Percentiles rank a stretch among this genome's conserved stretches.
Conservation (phyloP, 2,888 invertebrate species). For the Cosmia trapezina region DNA sequence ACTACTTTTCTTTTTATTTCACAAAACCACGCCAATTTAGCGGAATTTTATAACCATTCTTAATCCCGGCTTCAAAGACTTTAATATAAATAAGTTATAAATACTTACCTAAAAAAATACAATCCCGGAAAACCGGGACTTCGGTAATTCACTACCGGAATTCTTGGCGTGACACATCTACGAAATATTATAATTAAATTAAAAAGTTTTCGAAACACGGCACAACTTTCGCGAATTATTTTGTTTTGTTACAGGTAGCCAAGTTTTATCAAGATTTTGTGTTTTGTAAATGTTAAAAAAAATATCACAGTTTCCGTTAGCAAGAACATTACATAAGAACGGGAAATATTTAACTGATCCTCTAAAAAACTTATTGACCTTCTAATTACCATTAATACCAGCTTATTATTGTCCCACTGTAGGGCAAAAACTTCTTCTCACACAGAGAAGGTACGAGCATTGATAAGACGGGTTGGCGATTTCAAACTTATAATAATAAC, state of each 20-base stretch:
- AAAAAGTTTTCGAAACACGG: constrained; percentile 21
- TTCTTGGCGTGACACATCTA: constrained; percentile 11
- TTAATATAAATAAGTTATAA: too few relatives aligned
- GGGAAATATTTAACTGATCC: too few relatives aligned
- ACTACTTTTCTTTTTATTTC: too few relatives aligned
- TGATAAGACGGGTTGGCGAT: too few relatives aligned
- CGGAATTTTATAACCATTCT: neutral
- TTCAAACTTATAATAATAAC: too few relatives aligned
- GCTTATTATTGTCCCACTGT: too few relatives aligned
- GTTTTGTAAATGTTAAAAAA: neutral
- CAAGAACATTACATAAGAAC: neutral
- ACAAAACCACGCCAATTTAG: too few relatives aligned
- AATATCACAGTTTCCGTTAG: neutral
- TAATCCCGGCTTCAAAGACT: neutral
- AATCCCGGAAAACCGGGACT: neutral
- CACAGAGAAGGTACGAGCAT: too few relatives aligned
- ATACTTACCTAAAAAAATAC: too few relatives aligned
- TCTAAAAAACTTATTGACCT: too few relatives aligned
- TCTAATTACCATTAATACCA: too few relatives aligned
- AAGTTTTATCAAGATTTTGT: neutral
- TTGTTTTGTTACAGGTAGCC: constrained; percentile 7
- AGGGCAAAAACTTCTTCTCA: too few relatives aligned
- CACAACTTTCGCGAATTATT: constrained; percentile 8
- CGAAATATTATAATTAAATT: constrained; percentile 37
- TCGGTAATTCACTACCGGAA: constrained; percentile 5